Base-by-base conservation (phyloP, 2,888 invertebrate species). In the Tiliacea citrago region DNA sequence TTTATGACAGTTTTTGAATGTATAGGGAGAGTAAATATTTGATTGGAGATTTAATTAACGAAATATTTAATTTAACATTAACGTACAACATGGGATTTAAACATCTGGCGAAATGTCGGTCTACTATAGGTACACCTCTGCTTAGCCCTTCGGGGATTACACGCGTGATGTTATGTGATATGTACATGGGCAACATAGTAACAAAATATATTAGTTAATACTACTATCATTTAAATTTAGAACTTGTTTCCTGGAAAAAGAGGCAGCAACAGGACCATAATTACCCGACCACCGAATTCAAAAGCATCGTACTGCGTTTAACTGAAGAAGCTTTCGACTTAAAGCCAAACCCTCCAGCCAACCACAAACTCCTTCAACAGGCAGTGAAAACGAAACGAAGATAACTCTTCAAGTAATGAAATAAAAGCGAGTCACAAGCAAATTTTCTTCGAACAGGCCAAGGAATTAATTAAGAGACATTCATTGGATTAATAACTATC, bases 401-500 rank as follows among this genome's bases (percentile, higher is more conserved):
- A 51, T 67, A 73, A 75, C 51, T 68, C 67, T 60, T 60, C 35
- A 2, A 85, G 62, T 73, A 79, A 74, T 66, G 66, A 77, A 83
- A 84, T 75, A 71, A 79, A 84, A 51, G 66, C 73, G 61, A 79
- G 49, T 72, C 73, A 60, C 49, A 42, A 57, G 68, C 63, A 73
- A 82, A 82, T 84, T 78, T 68, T 73, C 77, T 77, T 85, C 61
- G 68, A 79, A 69, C 73, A 71, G 73, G 47, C 75, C 55, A 72
- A 75, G 67, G 61, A 70, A 80, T 74, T 83, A 86, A 86, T 77
- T 74, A 68, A 62, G 65, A 61, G 61, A 63, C 67, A 83, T 75
- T 70, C 67, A 83, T 75, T 70, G 58, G 67, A 74, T 65, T 73
- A 72, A 76, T 82, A 85, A 85, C 75, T 78, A 82, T 72, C 58